Evolutionary conservation across 2,888 invertebrate genomes (phyloP).

Genomic region (Eristalis tenax): DNA sequence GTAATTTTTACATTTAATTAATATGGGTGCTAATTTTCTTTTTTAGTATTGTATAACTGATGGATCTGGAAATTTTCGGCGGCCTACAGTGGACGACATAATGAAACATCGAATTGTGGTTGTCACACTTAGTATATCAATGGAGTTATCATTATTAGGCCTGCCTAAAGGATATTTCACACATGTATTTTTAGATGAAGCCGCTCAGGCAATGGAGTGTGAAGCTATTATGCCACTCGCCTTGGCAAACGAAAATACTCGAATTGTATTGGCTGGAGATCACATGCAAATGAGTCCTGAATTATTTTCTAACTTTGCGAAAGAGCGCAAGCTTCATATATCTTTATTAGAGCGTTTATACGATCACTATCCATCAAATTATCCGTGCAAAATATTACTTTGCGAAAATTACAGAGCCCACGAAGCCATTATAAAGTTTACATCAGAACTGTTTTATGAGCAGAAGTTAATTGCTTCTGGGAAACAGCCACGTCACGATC

Average conservation of each 20-base stretch:
- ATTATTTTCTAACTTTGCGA: conserved; percentile 88
- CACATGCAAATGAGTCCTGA: conserved; percentile 93
- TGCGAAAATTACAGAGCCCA: conserved; percentile 93
- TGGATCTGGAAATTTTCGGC: conserved; percentile 84
- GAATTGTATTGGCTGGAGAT: conserved; percentile 91
- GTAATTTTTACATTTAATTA: background rate
- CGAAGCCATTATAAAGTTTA: conserved; percentile 90
- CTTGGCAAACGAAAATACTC: conserved; percentile 86
- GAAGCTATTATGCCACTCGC: conserved; percentile 91
- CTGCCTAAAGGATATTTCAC: conserved; percentile 86
- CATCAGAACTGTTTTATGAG: conserved; percentile 91
- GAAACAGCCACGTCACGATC: conserved; percentile 86
- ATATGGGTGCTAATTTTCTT: conserved; percentile 44
- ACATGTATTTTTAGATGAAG: conserved; percentile 92
- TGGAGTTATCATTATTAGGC: conserved; percentile 87
- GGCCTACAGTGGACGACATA: conserved; percentile 88
- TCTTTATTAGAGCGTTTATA: conserved; percentile 90
- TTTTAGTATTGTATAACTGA: conserved; percentile 88
- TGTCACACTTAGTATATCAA: conserved; percentile 90
- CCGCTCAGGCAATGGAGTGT: conserved; percentile 93
- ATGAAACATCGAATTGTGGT: conserved; percentile 88
- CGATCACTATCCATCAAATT: conserved; percentile 87
- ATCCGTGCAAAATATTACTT: conserved; percentile 89
- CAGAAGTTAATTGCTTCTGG: conserved; percentile 88
- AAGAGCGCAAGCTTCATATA: conserved; percentile 86